Evolutionary conservation across 2,113 vertebrate genomes (phyloP).

Genomic region (Ictalurus furcatus): DNA sequence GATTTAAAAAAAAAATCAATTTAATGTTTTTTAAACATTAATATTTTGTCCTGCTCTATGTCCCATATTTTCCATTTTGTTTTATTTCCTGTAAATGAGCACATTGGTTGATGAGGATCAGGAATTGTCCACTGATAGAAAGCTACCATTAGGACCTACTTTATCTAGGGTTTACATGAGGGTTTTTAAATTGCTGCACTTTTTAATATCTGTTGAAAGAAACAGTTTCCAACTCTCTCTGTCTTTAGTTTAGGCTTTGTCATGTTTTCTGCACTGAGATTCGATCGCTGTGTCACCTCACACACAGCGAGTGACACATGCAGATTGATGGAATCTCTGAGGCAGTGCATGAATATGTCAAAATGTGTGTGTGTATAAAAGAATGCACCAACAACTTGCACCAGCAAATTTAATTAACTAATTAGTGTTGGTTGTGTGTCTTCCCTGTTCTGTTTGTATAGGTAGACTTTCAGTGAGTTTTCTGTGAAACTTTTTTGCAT

Average conservation of each 20-base stretch:
- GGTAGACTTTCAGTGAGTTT: constrained; percentile 61
- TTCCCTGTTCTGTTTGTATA: constrained; percentile 50
- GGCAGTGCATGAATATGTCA: constrained; percentile 58
- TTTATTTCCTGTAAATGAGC: neutral
- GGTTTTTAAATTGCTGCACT: neutral
- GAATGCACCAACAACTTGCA: constrained; percentile 42
- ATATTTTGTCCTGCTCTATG: neutral
- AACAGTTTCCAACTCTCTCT: neutral
- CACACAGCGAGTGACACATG: constrained; percentile 59
- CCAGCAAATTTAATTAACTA: constrained; percentile 52
- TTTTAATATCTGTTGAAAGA: neutral
- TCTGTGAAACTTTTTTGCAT: constrained; percentile 45
- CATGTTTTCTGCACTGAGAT: neutral
- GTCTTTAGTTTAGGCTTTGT: neutral
- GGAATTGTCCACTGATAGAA: neutral
- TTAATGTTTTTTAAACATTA: neutral
- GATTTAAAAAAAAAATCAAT: neutral
- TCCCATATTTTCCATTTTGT: neutral
- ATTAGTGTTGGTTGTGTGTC: constrained; percentile 49
- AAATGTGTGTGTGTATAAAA: constrained; percentile 51
- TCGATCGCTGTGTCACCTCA: constrained; percentile 48
- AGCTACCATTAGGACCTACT: neutral
- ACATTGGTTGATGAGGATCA: neutral
- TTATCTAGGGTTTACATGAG: neutral
- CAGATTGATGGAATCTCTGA: constrained; percentile 68